Conservation (phyloP, 2,113 vertebrate genomes). For the Hiodon alosoides region DNA sequence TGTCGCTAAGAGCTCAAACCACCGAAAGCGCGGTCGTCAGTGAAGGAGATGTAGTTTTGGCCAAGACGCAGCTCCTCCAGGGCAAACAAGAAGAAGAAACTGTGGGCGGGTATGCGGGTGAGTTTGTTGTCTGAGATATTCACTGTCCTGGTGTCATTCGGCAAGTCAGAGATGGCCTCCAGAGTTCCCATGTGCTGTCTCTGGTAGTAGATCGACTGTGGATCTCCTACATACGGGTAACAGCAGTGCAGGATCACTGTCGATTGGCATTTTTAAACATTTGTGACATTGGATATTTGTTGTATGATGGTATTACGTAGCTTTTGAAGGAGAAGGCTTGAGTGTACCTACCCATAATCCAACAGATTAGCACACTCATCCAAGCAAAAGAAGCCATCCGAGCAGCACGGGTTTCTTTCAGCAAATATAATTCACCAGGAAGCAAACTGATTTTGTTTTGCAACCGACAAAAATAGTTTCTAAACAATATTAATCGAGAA, state of each 20-base stretch:
- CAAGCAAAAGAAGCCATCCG: not conserved
- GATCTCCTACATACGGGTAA: not conserved
- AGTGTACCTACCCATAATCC: not conserved
- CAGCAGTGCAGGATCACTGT: not conserved
- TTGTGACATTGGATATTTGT: no score
- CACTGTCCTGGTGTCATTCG: not conserved
- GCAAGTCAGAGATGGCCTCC: conserved; percentile 17
- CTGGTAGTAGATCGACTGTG: not conserved
- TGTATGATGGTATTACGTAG: no score
- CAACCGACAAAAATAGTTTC: no score
- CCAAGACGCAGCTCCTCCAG: conserved; percentile 22
- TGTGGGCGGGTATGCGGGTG: not conserved
- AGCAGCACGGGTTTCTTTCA: no score
- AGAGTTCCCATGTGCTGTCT: not conserved
- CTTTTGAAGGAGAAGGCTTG: conserved; percentile 8
- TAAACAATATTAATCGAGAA: no score
- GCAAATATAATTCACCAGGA: not conserved
- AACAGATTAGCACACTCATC: not conserved
- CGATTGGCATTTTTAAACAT: no score
- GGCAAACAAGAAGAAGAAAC: not conserved
- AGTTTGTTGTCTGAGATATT: conserved; percentile 23
- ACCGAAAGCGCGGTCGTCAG: conserved; percentile 8
- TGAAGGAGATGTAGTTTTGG: conserved; percentile 2
- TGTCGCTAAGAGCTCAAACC: not conserved
- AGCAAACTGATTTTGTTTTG: not conserved